These are phyloP conservation scores for Enteromius treurensis DNA, from an alignment of 2,797 vertebrate genomes.

Conservation along the genomic window DNA sequence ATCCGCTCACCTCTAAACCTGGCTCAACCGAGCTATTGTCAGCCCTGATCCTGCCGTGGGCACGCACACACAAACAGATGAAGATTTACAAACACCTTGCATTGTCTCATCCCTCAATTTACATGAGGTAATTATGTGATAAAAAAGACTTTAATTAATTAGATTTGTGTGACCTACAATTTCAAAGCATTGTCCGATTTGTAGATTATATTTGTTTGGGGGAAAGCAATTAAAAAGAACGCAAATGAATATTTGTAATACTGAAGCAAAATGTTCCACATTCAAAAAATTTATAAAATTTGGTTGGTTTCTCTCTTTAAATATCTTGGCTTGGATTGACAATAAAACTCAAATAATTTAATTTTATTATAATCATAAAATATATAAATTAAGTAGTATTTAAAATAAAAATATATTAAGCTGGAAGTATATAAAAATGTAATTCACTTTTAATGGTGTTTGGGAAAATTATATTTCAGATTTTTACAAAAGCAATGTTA, in stretches of 20 bases:
- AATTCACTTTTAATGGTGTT: not conserved
- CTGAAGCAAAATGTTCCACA: not conserved
- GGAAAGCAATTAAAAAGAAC: conserved; percentile 27
- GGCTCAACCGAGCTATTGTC: conserved; percentile 75
- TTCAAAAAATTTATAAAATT: not conserved
- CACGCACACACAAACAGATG: conserved; percentile 39
- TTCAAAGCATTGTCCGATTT: not conserved
- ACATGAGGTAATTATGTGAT: not conserved
- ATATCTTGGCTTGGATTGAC: not conserved
- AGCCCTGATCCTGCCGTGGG: conserved; percentile 62
- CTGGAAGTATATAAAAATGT: not conserved
- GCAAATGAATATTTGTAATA: not conserved
- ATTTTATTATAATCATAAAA: not conserved
- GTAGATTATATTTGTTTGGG: conserved; percentile 19
- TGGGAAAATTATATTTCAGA: not conserved
- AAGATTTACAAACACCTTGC: conserved; percentile 18
- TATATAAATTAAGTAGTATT: not conserved
- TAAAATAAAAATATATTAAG: not conserved
- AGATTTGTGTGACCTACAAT: not conserved
- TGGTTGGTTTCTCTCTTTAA: not conserved
- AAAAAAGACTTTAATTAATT: not conserved
- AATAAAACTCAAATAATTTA: not conserved
- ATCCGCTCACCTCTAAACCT: conserved; percentile 74
- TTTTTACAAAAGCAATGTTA: conserved; percentile 11
- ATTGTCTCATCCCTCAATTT: conserved; percentile 14